These are phyloP conservation scores for Tetanocera ferruginea DNA, from an alignment of 2,888 invertebrate genomes.

Conservation along the genomic window DNA sequence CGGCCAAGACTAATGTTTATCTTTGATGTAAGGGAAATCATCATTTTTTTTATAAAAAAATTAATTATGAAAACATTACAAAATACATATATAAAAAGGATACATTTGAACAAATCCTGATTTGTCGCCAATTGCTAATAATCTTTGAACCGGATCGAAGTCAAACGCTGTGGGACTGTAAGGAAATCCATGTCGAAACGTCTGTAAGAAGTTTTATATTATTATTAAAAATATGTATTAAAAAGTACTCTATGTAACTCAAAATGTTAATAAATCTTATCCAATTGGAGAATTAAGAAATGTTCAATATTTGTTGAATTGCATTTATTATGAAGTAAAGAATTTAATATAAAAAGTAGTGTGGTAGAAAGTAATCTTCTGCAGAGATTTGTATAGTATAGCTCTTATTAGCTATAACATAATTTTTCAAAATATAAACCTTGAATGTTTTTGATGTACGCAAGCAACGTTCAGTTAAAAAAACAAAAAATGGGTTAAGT, in stretches of 20 bases:
- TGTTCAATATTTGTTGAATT: too few relatives aligned
- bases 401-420: too few relatives aligned
- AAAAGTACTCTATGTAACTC: neutral
- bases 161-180: constrained; percentile 97
- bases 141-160: constrained; percentile 97
- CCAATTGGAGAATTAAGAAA: too few relatives aligned
- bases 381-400: too few relatives aligned
- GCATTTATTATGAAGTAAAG: too few relatives aligned
- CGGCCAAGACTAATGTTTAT: constrained; percentile 77
- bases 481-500: too few relatives aligned
- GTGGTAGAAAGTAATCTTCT: too few relatives aligned
- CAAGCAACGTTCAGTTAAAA: too few relatives aligned
- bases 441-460: too few relatives aligned
- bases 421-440: too few relatives aligned
- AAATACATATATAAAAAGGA: constrained; percentile 66
- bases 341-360: too few relatives aligned
- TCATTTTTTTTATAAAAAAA: neutral
- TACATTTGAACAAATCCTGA: constrained; percentile 96
- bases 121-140: constrained; percentile 97
- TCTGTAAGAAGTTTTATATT: constrained; percentile 78
- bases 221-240: constrained; percentile 27
- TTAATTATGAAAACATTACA: neutral
- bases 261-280: too few relatives aligned
- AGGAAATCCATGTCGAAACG: constrained; percentile 98
- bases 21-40: neutral